Percentiles rank a stretch among this genome's conserved stretches.
phyloP scores from a whole-genome alignment of 2,888 invertebrate species.

The Sphaerophoria rueppellii region DNA sequence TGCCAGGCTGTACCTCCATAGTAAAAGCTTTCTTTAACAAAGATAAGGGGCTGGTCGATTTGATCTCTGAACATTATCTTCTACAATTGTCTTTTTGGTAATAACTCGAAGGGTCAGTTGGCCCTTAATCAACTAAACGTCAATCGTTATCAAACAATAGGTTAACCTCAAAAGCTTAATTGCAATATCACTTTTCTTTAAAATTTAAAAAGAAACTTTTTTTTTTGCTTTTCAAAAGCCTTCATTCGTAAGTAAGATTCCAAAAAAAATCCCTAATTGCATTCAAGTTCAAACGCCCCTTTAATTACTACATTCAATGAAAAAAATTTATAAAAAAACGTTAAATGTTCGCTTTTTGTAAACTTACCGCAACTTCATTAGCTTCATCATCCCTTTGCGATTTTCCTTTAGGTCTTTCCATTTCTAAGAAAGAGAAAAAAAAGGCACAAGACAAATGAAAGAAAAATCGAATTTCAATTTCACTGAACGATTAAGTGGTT shows the following conservation, averaged over 20 bases:
- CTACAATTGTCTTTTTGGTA: too few species aligned
- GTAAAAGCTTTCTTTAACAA: too few species aligned
- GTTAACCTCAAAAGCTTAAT: conserved; percentile 25
- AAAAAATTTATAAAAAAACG: conserved; percentile 4
- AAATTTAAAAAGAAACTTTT: conserved; percentile 23
- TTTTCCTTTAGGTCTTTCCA: conserved; percentile 81
- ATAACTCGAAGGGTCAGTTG: too few species aligned
- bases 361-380: conserved; percentile 81
- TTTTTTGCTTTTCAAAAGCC: conserved; percentile 15
- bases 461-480: conserved; percentile 66
- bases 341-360: conserved; percentile 20
- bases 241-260: neutral
- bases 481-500: conserved; percentile 64
- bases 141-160: conserved; percentile 29
- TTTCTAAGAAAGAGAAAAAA: conserved; percentile 76
- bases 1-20: too few species aligned
- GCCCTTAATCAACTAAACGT: neutral
- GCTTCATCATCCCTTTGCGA: conserved; percentile 83
- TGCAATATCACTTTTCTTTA: conserved; percentile 24
- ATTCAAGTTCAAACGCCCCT: conserved; percentile 61
- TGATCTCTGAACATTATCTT: too few species aligned
- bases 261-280: conserved; percentile 57
- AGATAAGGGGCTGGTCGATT: too few species aligned
- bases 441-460: conserved; percentile 21
- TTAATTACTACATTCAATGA: conserved; percentile 53